Conservation (phyloP, 1,140 invertebrate species). For the Lordiphosa collinella region DNA sequence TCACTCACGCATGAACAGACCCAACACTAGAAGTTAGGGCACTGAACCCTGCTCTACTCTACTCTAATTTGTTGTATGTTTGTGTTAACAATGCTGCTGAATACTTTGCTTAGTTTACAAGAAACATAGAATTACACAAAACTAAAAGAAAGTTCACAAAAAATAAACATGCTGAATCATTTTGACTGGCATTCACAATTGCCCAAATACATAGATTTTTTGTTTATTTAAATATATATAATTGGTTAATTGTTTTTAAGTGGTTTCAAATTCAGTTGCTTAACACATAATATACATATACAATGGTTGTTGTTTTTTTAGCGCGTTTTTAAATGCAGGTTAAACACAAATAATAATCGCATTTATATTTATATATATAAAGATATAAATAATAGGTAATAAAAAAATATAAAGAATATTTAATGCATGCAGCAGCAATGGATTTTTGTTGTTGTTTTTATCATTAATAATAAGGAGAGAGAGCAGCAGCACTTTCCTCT, state of each 20-base stretch:
- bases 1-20: too few relatives aligned
- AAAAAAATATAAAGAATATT: conserved; percentile 20
- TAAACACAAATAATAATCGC: conserved; percentile 65
- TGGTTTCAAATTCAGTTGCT: conserved; percentile 45
- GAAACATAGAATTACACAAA: conserved; percentile 20
- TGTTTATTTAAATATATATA: conserved; percentile 17
- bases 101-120: conserved; percentile 53
- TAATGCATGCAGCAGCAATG: conserved; percentile 54
- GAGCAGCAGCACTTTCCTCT: conserved; percentile 9
- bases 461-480: conserved; percentile 22
- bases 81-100: conserved; percentile 2
- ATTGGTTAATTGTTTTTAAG: conserved; percentile 17
- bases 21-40: too few relatives aligned
- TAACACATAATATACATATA: conserved; percentile 62
- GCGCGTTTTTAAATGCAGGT: conserved; percentile 68
- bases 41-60: too few relatives aligned
- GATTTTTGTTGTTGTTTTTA: conserved; percentile 19
- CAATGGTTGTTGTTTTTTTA: conserved; percentile 30
- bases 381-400: conserved; percentile 42
- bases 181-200: conserved; percentile 16
- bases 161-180: conserved; percentile 19
- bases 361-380: conserved; percentile 40
- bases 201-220: conserved; percentile 19
- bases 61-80: too few relatives aligned
- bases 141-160: neutral